Evolutionary conservation across 2,888 invertebrate genomes (phyloP), one percentile per base, ranked within the genome.

Genomic region (Suillia variegata): DNA sequence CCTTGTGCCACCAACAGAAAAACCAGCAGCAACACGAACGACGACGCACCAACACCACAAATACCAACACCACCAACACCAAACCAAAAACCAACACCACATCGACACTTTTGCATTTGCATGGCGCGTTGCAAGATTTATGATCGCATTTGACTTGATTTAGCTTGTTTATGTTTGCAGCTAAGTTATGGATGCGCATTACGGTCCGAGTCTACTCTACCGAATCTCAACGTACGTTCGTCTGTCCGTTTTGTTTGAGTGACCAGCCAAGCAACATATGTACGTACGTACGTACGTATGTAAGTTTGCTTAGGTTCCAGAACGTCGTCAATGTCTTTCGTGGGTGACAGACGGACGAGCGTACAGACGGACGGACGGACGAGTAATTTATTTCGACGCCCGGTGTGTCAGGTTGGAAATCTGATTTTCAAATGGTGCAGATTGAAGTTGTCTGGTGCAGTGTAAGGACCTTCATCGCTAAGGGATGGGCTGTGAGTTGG

Each of bases 61-160:
- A 2, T 6, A 22, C 1, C 31, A 48, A 48, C 51, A 48, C 45
- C 24, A 54, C 56, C 51, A 31, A 21, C 15, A 45, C 56, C 47
- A 56, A n/a, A n/a, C n/a, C n/a, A n/a, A n/a, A 10, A 13, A 50
- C n/a, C 51, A 51, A 5, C 51, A 31, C 17, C 26, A 51, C 50
- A 54, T 49, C 50, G 20, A 54, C 59, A 54, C 45, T 24, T 54
- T n/a, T 42, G 10, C n/a, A 56, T 62, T 56, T 62, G 56, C 58
- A 56, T 62, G 66, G 62, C 62, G 61, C 58, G 60, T 58, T 62
- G 48, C 62, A 73, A 73, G 76, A 77, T 77, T 77, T 78, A 77
- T 77, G 69, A 67, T 68, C 70, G 71, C 76, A 74, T 77, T 77
- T 78, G 75, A 77, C 77, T 77, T 77, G 78, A 77, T 77, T 77